These are phyloP conservation scores for Hippolais icterina DNA, from an alignment of 2,113 vertebrate genomes.

Conservation along the genomic window DNA sequence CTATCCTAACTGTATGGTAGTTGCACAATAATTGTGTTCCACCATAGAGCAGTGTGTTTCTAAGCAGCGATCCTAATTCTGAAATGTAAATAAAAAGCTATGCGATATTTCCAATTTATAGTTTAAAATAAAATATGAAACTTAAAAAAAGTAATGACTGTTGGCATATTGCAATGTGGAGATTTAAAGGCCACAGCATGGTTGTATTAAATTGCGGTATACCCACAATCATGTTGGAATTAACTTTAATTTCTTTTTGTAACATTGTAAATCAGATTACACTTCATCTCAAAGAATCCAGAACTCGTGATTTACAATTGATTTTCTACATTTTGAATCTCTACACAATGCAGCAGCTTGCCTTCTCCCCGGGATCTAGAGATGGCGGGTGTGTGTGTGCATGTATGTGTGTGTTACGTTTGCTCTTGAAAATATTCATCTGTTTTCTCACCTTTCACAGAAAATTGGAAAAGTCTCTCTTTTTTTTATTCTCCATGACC, in stretches of 20 bases:
- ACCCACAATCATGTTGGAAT: slow-evolving; percentile 44
- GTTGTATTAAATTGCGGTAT: slow-evolving; percentile 43
- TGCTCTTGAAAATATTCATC: background rate
- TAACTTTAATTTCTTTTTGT: slow-evolving; percentile 57
- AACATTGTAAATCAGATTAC: slow-evolving; percentile 52
- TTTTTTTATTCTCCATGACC: background rate
- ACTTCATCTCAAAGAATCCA: slow-evolving; percentile 28
- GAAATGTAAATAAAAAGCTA: slow-evolving; percentile 69
- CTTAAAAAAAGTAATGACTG: slow-evolving; percentile 39
- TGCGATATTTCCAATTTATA: slow-evolving; percentile 61
- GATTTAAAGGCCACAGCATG: slow-evolving; percentile 72
- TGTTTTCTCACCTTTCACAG: background rate
- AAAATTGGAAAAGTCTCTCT: background rate
- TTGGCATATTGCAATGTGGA: slow-evolving; percentile 23
- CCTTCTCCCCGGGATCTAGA: background rate
- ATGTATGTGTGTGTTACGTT: background rate
- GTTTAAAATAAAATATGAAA: slow-evolving; percentile 65
- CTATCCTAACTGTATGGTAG: slow-evolving; percentile 44
- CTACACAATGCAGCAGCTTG: slow-evolving; percentile 38
- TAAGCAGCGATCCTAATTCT: slow-evolving; percentile 22
- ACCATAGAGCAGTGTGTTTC: background rate
- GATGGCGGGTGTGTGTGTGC: background rate
- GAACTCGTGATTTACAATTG: slow-evolving; percentile 19
- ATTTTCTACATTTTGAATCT: slow-evolving; percentile 11
- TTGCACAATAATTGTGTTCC: slow-evolving; percentile 40